Percentiles rank a stretch among this genome's conserved stretches.
Conservation (phyloP, 1,140 invertebrate genomes). For the Amyelois transitella region DNA sequence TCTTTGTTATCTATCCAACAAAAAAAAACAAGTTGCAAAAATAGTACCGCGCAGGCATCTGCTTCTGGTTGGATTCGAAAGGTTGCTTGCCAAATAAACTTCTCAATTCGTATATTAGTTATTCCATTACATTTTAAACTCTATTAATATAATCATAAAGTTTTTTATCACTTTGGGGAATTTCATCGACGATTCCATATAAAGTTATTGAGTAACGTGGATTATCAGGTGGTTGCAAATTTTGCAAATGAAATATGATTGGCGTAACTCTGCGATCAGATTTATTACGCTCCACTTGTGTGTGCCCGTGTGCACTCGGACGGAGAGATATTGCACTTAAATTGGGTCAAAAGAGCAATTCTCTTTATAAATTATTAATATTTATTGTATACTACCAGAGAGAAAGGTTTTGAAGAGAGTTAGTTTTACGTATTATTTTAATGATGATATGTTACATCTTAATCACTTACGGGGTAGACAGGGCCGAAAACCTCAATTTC, state of each 20-base stretch:
- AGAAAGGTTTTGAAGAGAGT: too few relatives aligned
- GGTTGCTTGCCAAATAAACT: constrained; percentile 23
- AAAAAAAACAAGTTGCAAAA: neutral
- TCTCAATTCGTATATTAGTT: neutral
- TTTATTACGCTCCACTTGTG: constrained; percentile 32
- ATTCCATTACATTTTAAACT: constrained; percentile 1
- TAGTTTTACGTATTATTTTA: too few relatives aligned
- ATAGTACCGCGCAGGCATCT: neutral
- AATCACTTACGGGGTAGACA: too few relatives aligned
- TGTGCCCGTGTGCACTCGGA: constrained; percentile 16
- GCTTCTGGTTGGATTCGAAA: constrained; percentile 14
- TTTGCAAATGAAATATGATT: constrained; percentile 27
- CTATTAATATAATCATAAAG: neutral
- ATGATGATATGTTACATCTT: too few relatives aligned
- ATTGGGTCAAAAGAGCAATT: neutral
- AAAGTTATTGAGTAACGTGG: constrained; percentile 20
- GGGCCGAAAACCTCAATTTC: too few relatives aligned
- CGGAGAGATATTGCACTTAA: constrained; percentile 13
- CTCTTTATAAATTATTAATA: neutral
- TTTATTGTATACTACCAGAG: too few relatives aligned
- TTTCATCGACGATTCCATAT: constrained; percentile 8
- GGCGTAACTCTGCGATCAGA: constrained; percentile 20
- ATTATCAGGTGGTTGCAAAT: constrained; percentile 13
- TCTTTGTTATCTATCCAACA: too few relatives aligned
- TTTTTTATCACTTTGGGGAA: neutral